Conservation (phyloP, 2,797 vertebrate genomes). For the Chaenodraco wilsoni region DNA sequence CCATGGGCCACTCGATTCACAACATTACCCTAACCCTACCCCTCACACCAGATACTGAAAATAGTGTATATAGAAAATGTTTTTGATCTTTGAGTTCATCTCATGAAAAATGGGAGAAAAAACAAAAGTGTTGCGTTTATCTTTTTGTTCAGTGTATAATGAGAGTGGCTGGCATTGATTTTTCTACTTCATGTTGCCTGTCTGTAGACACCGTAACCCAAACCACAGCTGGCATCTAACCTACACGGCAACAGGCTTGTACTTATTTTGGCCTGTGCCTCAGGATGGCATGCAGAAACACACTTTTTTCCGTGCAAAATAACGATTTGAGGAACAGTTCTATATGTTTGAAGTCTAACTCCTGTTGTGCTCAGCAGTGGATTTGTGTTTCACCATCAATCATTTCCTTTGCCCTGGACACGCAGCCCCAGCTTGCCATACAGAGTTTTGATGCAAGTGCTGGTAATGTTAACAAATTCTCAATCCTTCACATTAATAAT, state of each 20-base stretch:
- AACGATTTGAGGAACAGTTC: constrained; percentile 45
- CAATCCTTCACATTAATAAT: constrained; percentile 33
- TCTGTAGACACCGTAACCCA: constrained; percentile 48
- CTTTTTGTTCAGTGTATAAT: too few species aligned
- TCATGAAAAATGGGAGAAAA: too few species aligned
- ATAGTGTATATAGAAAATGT: too few species aligned
- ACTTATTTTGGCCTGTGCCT: constrained; percentile 40
- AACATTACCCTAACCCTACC: too few species aligned
- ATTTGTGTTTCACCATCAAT: constrained; percentile 20
- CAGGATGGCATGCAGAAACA: constrained; percentile 29
- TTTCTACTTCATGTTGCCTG: constrained; percentile 22
- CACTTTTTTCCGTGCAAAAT: constrained; percentile 35
- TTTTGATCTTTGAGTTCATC: too few species aligned
- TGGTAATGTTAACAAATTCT: constrained; percentile 9
- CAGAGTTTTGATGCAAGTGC: constrained; percentile 15
- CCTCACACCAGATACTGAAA: too few species aligned
- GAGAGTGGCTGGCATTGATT: constrained; percentile 17
- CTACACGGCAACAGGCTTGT: constrained; percentile 15
- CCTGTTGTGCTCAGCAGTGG: constrained; percentile 4
- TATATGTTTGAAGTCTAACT: constrained; percentile 37
- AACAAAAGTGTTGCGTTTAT: too few species aligned
- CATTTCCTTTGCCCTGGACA: constrained; percentile 7
- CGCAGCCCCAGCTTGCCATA: constrained; percentile 8
- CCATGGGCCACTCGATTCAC: too few species aligned
- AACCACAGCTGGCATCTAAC: constrained; percentile 56